Conservation (phyloP, 2,113 vertebrate genomes). For the Tapirus terrestris region DNA sequence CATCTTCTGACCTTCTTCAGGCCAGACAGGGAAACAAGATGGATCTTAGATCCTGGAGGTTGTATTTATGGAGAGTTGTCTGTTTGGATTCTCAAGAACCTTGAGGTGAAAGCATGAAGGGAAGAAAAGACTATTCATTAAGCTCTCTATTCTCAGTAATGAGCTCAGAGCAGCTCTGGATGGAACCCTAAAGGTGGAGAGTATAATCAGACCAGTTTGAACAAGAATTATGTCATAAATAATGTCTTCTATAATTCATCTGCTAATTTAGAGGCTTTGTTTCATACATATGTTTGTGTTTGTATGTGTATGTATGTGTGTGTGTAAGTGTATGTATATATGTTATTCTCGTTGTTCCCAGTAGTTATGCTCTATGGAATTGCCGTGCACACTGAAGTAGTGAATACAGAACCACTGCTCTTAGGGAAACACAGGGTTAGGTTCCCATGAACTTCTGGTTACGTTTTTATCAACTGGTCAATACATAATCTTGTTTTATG, state of each 20-base stretch:
- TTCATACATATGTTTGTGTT: not conserved
- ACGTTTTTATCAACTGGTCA: not conserved
- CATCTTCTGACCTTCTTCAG: not conserved
- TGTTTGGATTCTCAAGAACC: not conserved
- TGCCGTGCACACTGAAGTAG: not conserved
- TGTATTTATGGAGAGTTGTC: not conserved
- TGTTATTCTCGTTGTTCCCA: not conserved
- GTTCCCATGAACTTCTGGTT: not conserved
- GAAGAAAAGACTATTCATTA: not conserved
- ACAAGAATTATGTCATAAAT: not conserved
- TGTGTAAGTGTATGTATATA: not conserved
- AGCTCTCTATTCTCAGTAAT: not conserved
- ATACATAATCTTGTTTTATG: not conserved
- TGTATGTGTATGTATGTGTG: not conserved
- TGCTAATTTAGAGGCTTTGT: not conserved
- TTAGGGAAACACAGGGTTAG: not conserved
- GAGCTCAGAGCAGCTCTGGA: not conserved
- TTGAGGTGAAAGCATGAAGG: not conserved
- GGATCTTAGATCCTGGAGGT: not conserved
- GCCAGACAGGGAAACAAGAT: not conserved
- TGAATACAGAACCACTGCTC: not conserved
- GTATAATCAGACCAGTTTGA: not conserved
- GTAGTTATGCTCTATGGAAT: not conserved
- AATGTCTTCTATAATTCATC: not conserved
- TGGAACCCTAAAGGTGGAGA: not conserved